Conservation (phyloP, 2,888 invertebrate species). For the Leptinotarsa haldemani region DNA sequence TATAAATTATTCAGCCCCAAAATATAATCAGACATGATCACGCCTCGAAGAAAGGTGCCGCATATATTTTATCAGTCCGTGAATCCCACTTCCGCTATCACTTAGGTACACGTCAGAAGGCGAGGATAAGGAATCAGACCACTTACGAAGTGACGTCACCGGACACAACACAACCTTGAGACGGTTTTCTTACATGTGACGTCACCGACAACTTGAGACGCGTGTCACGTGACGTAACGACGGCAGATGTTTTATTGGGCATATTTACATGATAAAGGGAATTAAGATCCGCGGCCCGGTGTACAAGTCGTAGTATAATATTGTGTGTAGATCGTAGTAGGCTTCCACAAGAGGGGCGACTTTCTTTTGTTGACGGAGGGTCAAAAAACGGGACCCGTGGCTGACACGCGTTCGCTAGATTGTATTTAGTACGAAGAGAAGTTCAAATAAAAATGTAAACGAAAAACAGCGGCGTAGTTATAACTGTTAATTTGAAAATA, state of each 20-base stretch:
- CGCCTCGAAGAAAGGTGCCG: slow-evolving; percentile 1
- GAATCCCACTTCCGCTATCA: slow-evolving; percentile 42
- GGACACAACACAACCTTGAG: slow-evolving; percentile 64
- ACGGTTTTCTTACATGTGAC: slow-evolving; percentile 62
- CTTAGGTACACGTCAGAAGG: slow-evolving; percentile 28
- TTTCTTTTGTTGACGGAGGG: slow-evolving; percentile 64
- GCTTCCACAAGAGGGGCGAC: slow-evolving; percentile 56
- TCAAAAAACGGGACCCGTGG: slow-evolving; percentile 65
- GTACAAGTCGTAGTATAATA: slow-evolving; percentile 54
- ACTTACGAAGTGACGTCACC: slow-evolving; percentile 60
- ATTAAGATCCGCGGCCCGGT: slow-evolving; percentile 65
- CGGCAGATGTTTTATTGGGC: slow-evolving; percentile 61
- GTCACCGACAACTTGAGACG: slow-evolving; percentile 56
- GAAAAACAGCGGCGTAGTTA: slow-evolving; percentile 56
- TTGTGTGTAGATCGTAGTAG: slow-evolving; percentile 55
- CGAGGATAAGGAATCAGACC: slow-evolving; percentile 43
- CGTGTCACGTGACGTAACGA: slow-evolving; percentile 57
- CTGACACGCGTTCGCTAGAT: slow-evolving; percentile 64
- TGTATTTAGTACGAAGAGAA: slow-evolving; percentile 61
- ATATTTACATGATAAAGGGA: slow-evolving; percentile 64
- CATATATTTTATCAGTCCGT: slow-evolving; percentile 24
- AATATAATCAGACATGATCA: slow-evolving; percentile 2
- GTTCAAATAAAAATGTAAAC: slow-evolving; percentile 60
- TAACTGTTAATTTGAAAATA: not conserved
- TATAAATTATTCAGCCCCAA: too few relatives aligned